phyloP scores from a whole-genome alignment of 2,797 vertebrate species.

The Gastrophryne carolinensis region DNA sequence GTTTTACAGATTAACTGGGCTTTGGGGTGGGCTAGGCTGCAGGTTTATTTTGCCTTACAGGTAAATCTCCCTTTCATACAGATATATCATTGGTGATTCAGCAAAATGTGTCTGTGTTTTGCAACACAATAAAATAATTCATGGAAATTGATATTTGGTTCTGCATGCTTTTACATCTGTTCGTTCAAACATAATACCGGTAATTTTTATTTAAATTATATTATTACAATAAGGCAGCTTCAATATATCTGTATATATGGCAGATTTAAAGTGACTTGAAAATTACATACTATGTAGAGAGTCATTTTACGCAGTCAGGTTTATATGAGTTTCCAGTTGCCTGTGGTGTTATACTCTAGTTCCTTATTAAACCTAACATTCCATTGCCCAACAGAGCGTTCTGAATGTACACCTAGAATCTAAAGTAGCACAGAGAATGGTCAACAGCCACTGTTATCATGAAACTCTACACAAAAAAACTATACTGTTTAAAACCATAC shows the following conservation, averaged over 20 bases:
- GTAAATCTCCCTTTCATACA: too few relatives aligned
- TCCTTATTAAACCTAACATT: neutral
- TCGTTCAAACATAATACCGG: neutral
- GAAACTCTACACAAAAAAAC: too few relatives aligned
- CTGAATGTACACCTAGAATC: neutral
- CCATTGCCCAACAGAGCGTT: neutral
- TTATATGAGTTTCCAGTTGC: neutral
- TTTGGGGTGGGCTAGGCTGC: too few relatives aligned
- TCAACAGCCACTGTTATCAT: too few relatives aligned
- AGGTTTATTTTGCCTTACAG: too few relatives aligned
- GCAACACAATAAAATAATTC: neutral
- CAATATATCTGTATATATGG: constrained; percentile 2
- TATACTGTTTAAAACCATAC: too few relatives aligned
- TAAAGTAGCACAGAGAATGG: neutral
- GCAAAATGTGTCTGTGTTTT: neutral
- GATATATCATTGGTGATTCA: too few relatives aligned
- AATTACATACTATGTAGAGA: neutral
- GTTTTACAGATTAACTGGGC: too few relatives aligned
- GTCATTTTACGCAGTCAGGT: neutral
- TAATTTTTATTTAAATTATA: neutral
- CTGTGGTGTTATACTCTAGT: neutral
- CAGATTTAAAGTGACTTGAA: neutral
- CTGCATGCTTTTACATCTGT: neutral
- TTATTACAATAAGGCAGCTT: neutral
- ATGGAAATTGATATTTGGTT: neutral